Conservation (phyloP, 2,113 vertebrate genomes). For the Osmerus mordax region DNA sequence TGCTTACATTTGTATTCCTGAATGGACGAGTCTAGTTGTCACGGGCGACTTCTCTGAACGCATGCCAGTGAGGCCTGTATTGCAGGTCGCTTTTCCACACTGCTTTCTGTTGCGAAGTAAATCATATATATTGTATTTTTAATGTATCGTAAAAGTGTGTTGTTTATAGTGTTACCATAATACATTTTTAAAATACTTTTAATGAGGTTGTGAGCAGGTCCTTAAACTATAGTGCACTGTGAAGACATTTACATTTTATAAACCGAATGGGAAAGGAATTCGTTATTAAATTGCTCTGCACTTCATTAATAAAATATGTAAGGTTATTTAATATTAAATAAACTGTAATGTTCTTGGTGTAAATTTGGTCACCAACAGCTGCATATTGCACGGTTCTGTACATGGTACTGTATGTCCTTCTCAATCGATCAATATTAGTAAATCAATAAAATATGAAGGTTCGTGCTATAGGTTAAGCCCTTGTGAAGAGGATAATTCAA, state of each 20-base stretch:
- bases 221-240: not conserved
- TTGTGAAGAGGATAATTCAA: constrained; percentile 27
- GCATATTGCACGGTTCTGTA: constrained; percentile 1
- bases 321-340: too few relatives aligned
- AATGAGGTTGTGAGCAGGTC: not conserved
- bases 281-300: not conserved
- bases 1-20: constrained; percentile 29
- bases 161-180: not conserved
- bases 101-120: too few relatives aligned
- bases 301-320: not conserved
- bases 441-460: constrained; percentile 56
- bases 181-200: not conserved
- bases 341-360: too few relatives aligned
- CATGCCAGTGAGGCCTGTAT: constrained; percentile 11
- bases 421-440: constrained; percentile 49
- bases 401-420: constrained; percentile 30
- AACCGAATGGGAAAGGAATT: not conserved
- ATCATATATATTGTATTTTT: too few relatives aligned
- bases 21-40: not conserved
- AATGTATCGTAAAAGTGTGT: too few relatives aligned
- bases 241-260: not conserved
- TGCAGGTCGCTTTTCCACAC: not conserved
- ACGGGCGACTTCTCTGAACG: not conserved
- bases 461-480: constrained; percentile 15
- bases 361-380: not conserved